Evolutionary conservation across 1,140 invertebrate species (phyloP), one percentile per base, ranked within the genome.

Genomic region (Nebria ingens): DNA sequence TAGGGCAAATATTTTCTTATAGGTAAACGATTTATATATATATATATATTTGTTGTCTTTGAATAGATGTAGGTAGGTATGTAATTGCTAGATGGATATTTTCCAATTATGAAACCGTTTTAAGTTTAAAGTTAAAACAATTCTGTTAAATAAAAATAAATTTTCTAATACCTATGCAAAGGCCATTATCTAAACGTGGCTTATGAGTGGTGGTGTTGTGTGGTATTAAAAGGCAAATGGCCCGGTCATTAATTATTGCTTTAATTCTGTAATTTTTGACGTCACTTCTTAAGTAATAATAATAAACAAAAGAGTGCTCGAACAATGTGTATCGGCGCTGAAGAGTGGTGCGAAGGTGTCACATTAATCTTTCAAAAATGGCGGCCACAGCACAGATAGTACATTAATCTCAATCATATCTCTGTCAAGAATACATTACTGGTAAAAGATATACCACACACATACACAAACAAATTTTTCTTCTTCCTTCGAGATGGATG

Each of bases 351-450:
- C 9, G 40, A 45, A 45, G 40, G 17, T 17, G 17, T 6, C 40
- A 45, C 40, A 45, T 45, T 45, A 45, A 45, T 45, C 9, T 45
- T 17, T 12, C 9, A 45, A 45, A 45, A 12, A 45, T 45, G 40
- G 40, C 40, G 17, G 6, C 17, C 40, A 17, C 9, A 17, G 3
- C 9, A 45, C 17, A 17, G 9, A 17, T 45, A 45, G 6, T 11
- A 45, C 40, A 45, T 45, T 45, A 45, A 45, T 45, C 40, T 45
- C 40, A 45, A 45, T 45, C 40, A 45, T 45, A 45, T 45, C 17
- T 45, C 40, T 45, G 40, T 45, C 40, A 45, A 45, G 40, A 45
- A 45, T 45, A 45, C 40, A 45, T 45, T 45, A 45, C 40, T 9
- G 40, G 40, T 45, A 3, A 17, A 45, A 45, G 9, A 12, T 45